phyloP scores from a whole-genome alignment of 1,140 invertebrate genomes.

The Drosophila lacteicornis region DNA sequence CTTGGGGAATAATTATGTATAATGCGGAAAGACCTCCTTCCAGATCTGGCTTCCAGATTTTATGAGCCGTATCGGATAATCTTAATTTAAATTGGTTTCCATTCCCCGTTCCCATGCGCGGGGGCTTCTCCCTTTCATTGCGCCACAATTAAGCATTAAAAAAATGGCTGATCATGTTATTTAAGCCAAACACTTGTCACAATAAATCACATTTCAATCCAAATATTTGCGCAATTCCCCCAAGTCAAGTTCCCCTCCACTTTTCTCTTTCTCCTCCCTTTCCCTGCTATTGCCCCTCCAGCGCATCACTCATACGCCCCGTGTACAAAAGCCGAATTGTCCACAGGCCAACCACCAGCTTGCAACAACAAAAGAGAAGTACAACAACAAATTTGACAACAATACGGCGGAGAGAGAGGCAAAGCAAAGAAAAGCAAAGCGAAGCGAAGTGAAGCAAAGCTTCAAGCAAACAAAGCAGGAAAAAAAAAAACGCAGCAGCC shows the following conservation, averaged over 20 bases:
- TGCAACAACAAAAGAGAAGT: constrained; percentile 33
- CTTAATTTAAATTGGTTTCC: constrained; percentile 50
- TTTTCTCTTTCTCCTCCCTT: too few species aligned
- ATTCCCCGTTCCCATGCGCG: constrained; percentile 4
- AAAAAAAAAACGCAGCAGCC: constrained; percentile 60
- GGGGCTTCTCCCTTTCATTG: constrained; percentile 3
- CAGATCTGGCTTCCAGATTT: constrained; percentile 9
- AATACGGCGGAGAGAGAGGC: constrained; percentile 11
- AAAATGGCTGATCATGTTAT: constrained; percentile 55
- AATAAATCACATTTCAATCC: constrained; percentile 63
- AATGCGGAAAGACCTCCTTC: constrained; percentile 9
- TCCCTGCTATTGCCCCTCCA: background rate
- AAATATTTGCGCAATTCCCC: constrained; percentile 57
- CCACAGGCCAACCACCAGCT: constrained; percentile 52
- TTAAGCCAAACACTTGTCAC: constrained; percentile 58
- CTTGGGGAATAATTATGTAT: constrained; percentile 19
- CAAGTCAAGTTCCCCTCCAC: constrained; percentile 33
- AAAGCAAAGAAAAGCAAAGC: constrained; percentile 26
- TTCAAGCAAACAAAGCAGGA: constrained; percentile 57
- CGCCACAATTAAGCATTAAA: constrained; percentile 43
- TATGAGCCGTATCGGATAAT: constrained; percentile 52
- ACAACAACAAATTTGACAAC: constrained; percentile 1
- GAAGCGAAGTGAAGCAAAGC: constrained; percentile 48
- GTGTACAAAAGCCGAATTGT: constrained; percentile 55
- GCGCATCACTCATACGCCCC: constrained; percentile 52